Conservation (phyloP, 2,113 vertebrate species). For the Trematomus loennbergii region DNA sequence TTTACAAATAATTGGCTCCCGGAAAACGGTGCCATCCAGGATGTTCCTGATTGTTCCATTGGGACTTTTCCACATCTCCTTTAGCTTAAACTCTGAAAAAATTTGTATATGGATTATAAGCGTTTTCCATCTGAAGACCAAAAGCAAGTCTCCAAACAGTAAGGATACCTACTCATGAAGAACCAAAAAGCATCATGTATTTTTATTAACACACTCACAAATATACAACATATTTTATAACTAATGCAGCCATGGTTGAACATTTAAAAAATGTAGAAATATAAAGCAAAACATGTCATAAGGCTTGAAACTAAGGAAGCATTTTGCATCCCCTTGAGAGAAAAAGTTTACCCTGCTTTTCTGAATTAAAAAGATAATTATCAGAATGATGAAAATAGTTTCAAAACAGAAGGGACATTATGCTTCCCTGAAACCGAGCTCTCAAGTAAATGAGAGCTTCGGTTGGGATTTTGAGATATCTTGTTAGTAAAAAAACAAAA, state of each 20-base stretch:
- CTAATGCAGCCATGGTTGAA: neutral
- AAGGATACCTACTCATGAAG: neutral
- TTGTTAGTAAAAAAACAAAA: too few species aligned
- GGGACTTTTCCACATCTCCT: slow-evolving; percentile 99
- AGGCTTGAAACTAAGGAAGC: neutral
- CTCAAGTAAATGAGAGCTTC: too few species aligned
- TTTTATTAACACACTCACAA: neutral
- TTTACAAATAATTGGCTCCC: slow-evolving; percentile 95
- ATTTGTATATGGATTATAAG: neutral
- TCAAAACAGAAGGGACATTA: too few species aligned
- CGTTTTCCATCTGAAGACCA: neutral
- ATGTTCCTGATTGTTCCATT: slow-evolving; percentile 98
- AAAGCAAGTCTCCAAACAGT: neutral
- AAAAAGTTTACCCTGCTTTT: too few species aligned
- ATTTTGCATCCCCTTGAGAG: too few species aligned
- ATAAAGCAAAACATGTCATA: neutral
- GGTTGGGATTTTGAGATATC: too few species aligned
- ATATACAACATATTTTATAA: neutral
- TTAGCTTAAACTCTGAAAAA: slow-evolving; percentile 92
- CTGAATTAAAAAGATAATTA: too few species aligned
- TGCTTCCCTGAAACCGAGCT: too few species aligned
- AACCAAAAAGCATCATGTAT: neutral
- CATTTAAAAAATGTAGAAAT: neutral
- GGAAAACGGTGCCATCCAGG: slow-evolving; percentile 94
- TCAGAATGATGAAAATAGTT: too few species aligned